A percentile compares a stretch with the other conserved stretches of the same genome.
These are phyloP conservation scores for Nyctibius bracteatus DNA, from an alignment of 2,113 vertebrate genomes.

Conservation along the genomic window DNA sequence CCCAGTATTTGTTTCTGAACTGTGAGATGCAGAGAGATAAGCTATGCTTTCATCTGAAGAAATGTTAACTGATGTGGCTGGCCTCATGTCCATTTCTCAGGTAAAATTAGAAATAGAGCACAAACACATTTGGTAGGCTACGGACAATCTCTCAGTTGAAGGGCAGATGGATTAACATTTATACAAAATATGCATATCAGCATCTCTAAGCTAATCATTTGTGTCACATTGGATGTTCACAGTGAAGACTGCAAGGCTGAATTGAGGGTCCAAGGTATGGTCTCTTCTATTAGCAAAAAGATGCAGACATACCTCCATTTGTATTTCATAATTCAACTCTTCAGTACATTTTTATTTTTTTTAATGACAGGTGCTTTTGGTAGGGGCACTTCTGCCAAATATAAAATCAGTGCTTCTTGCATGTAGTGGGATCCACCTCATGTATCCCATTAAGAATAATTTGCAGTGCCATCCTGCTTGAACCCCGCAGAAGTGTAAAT, in stretches of 20 bases:
- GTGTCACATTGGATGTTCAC: not conserved
- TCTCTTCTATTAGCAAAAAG: conserved; percentile 48
- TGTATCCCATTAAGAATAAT: conserved; percentile 5
- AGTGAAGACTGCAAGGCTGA: conserved; percentile 2
- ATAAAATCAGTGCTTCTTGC: conserved; percentile 28
- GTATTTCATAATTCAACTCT: conserved; percentile 35
- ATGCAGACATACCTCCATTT: conserved; percentile 64
- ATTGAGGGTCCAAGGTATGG: not conserved
- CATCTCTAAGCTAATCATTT: conserved; percentile 22
- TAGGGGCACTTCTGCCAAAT: conserved; percentile 48
- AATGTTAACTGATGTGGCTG: conserved; percentile 28
- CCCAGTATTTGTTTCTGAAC: conserved; percentile 28
- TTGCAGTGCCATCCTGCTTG: conserved; percentile 41
- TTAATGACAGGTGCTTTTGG: not conserved
- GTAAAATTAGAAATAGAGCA: conserved; percentile 70
- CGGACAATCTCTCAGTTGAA: conserved; percentile 51
- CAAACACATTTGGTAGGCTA: conserved; percentile 58
- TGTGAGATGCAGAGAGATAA: conserved; percentile 20
- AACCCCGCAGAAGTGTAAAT: conserved; percentile 1
- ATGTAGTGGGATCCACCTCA: conserved; percentile 1
- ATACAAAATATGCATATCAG: conserved; percentile 25
- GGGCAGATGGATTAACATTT: conserved; percentile 30
- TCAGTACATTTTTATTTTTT: not conserved
- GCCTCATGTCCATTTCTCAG: conserved; percentile 67
- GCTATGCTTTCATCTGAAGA: conserved; percentile 7